Evolutionary conservation across 2,797 vertebrate species (phyloP).

Genomic region (Sebastes jordani): DNA sequence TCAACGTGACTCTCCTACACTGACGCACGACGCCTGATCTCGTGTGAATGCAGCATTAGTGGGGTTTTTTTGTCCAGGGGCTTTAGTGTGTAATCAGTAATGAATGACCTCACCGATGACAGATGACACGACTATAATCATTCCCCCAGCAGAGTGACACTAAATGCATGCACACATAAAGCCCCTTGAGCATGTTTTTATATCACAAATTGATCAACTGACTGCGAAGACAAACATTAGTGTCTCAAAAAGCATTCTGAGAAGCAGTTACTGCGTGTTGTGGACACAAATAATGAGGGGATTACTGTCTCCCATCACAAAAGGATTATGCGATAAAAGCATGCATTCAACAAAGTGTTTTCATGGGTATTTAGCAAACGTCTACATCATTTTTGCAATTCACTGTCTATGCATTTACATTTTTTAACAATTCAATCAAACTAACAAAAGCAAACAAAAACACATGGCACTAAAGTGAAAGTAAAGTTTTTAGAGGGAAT

Average conservation of each 20-base stretch:
- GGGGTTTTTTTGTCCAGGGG: no score
- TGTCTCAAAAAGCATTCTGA: constrained; percentile 29
- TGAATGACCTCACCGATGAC: constrained; percentile 40
- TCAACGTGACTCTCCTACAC: no score
- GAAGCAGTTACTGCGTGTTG: constrained; percentile 36
- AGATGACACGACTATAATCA: constrained; percentile 17
- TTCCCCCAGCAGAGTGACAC: constrained; percentile 16
- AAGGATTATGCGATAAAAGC: constrained; percentile 59
- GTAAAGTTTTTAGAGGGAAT: neutral
- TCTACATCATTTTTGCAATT: constrained; percentile 16
- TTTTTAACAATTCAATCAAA: neutral
- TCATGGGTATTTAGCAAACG: constrained; percentile 32
- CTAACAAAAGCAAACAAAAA: neutral
- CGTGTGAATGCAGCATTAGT: no score
- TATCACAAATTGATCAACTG: constrained; percentile 47
- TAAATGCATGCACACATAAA: constrained; percentile 29
- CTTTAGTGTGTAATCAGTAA: constrained; percentile 17
- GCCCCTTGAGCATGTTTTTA: constrained; percentile 24
- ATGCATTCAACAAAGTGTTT: constrained; percentile 31
- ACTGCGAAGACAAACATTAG: constrained; percentile 27
- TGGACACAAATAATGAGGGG: constrained; percentile 64
- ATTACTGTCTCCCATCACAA: constrained; percentile 56
- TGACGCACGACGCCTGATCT: no score
- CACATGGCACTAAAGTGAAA: neutral
- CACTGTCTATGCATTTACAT: neutral